Evolutionary conservation across 2,888 invertebrate genomes (phyloP).

Genomic region (Andrena camellia): DNA sequence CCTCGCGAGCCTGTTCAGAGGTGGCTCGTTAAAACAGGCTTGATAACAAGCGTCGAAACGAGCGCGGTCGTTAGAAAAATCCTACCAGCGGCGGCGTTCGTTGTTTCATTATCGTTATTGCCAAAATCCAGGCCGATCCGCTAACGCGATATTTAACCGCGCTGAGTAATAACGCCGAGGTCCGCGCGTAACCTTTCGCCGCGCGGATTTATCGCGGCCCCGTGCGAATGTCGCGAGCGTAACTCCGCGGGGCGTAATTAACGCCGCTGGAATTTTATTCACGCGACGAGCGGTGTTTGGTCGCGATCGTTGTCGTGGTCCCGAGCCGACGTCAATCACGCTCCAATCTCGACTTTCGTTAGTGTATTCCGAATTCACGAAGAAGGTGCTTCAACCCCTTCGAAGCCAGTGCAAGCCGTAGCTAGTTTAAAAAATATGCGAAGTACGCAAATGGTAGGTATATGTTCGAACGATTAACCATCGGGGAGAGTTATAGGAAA

Average conservation of each 20-base stretch:
- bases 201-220: constrained; percentile 46
- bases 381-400: too few relatives aligned
- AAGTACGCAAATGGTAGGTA: too few relatives aligned
- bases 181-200: constrained; percentile 38
- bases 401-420: too few relatives aligned
- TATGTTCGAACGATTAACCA: too few relatives aligned
- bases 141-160: constrained; percentile 54
- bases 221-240: constrained; percentile 42
- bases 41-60: constrained; percentile 59
- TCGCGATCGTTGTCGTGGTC: neutral
- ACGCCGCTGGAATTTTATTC: constrained; percentile 31
- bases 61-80: constrained; percentile 53
- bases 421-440: too few relatives aligned
- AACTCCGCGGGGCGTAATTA: constrained; percentile 52
- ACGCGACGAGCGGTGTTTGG: constrained; percentile 10
- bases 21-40: constrained; percentile 37
- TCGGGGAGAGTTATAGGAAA: too few relatives aligned
- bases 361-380: too few relatives aligned
- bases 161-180: constrained; percentile 54
- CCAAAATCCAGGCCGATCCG: constrained; percentile 46
- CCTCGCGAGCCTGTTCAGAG: neutral
- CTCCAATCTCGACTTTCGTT: neutral
- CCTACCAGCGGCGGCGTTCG: neutral
- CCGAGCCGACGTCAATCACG: neutral
- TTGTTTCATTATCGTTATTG: constrained; percentile 63